A percentile compares a stretch with the other conserved stretches of the same genome.
Evolutionary conservation across 2,888 invertebrate genomes (phyloP).

Genomic region (Drosophila incognita): DNA sequence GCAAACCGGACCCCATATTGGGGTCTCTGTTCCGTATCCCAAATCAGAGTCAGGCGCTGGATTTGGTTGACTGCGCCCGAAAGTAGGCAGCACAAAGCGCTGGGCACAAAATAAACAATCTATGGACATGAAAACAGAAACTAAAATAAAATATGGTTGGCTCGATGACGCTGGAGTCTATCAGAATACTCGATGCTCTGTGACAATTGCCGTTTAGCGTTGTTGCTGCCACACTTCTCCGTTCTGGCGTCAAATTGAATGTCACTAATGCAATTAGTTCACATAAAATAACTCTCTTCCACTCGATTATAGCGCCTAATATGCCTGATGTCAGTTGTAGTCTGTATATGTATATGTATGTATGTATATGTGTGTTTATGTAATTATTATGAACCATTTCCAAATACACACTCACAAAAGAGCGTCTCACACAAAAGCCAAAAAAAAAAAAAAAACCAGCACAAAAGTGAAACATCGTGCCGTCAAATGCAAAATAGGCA

Average conservation of each 20-base stretch:
- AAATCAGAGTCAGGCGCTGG: constrained; percentile 59
- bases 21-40: constrained; percentile 44
- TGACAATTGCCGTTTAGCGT: constrained; percentile 77
- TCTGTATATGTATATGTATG: constrained; percentile 26
- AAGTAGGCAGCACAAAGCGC: constrained; percentile 62
- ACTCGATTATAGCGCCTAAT: constrained; percentile 78
- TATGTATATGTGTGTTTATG: constrained; percentile 5
- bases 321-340: constrained; percentile 71
- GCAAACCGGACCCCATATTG: constrained; percentile 30
- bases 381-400: constrained; percentile 54
- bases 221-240: constrained; percentile 33
- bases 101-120: constrained; percentile 41
- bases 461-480: constrained; percentile 34
- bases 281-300: constrained; percentile 80
- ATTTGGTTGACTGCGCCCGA: constrained; percentile 69
- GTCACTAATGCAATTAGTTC: constrained; percentile 82
- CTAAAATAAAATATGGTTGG: constrained; percentile 56
- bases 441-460: not conserved
- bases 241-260: constrained; percentile 73
- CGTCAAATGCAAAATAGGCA: constrained; percentile 67
- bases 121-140: constrained; percentile 42
- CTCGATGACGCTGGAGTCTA: constrained; percentile 25
- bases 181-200: constrained; percentile 50
- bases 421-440: not conserved
- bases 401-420: constrained; percentile 55